Evolutionary conservation across 2,888 invertebrate genomes (phyloP).

Genomic region (Euphydryas editha): DNA sequence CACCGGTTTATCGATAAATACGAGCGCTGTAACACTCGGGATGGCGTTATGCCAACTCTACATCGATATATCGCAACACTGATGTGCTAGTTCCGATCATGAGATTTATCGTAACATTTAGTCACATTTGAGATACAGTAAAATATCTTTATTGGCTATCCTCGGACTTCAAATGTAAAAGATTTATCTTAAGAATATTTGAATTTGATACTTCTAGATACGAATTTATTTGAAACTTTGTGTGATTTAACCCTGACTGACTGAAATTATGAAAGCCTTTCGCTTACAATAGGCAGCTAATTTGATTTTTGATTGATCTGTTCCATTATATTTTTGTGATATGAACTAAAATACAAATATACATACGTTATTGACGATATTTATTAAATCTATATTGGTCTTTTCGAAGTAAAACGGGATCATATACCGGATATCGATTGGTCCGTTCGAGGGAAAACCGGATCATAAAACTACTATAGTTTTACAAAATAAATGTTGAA

Average conservation of each 20-base stretch:
- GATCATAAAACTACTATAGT: too few relatives aligned
- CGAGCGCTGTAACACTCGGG: neutral
- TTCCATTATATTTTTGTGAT: constrained; percentile 2
- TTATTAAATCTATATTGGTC: too few relatives aligned
- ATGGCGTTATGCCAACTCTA: constrained; percentile 27
- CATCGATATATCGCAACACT: constrained; percentile 40
- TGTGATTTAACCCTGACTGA: too few relatives aligned
- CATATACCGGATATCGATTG: too few relatives aligned
- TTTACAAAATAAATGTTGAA: too few relatives aligned
- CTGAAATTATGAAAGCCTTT: neutral
- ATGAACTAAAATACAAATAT: neutral
- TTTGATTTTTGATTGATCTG: neutral
- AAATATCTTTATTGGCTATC: constrained; percentile 34
- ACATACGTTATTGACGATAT: too few relatives aligned
- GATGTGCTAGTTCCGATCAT: constrained; percentile 40
- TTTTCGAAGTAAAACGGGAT: too few relatives aligned
- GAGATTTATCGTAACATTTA: constrained; percentile 40
- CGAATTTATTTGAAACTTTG: neutral
- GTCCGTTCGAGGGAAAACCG: too few relatives aligned
- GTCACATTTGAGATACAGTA: constrained; percentile 30
- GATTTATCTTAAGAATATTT: constrained; percentile 7
- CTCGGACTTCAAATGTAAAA: constrained; percentile 11
- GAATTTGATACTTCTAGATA: neutral
- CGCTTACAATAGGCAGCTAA: neutral
- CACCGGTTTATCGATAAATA: constrained; percentile 1